These are phyloP conservation scores for Phortica variegata DNA, from an alignment of 1,140 invertebrate species.

Conservation along the genomic window DNA sequence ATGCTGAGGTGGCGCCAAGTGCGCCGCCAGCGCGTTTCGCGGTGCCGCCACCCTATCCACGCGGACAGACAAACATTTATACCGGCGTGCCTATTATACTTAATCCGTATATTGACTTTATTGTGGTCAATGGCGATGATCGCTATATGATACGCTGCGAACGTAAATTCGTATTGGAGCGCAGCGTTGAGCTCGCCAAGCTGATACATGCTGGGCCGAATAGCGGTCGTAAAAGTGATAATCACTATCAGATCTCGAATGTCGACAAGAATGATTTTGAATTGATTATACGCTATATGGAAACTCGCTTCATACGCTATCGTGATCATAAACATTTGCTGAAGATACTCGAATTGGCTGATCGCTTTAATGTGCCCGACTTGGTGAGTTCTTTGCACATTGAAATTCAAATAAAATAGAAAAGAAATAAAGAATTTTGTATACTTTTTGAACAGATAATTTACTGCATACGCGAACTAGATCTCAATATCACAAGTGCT, in stretches of 20 bases:
- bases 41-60: constrained; percentile 26
- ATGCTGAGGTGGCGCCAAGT: constrained; percentile 33
- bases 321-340: constrained; percentile 52
- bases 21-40: constrained; percentile 40
- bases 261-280: constrained; percentile 53
- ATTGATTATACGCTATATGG: constrained; percentile 50
- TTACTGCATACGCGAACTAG: constrained; percentile 52
- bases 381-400: constrained; percentile 32
- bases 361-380: constrained; percentile 54
- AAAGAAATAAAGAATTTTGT: too few relatives aligned
- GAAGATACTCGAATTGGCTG: constrained; percentile 47
- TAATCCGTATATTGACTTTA: constrained; percentile 54
- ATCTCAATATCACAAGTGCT: constrained; percentile 46
- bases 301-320: constrained; percentile 52
- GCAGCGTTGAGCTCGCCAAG: constrained; percentile 51
- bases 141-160: constrained; percentile 53
- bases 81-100: constrained; percentile 45
- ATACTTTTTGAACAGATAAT: constrained; percentile 33
- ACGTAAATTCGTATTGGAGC: constrained; percentile 44
- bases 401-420: neutral
- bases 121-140: constrained; percentile 53
- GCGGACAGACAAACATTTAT: constrained; percentile 48
- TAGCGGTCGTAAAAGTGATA: constrained; percentile 50
- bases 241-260: constrained; percentile 52
- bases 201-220: constrained; percentile 52